phyloP scores from a whole-genome alignment of 2,888 invertebrate species.

The Thelaira solivaga region DNA sequence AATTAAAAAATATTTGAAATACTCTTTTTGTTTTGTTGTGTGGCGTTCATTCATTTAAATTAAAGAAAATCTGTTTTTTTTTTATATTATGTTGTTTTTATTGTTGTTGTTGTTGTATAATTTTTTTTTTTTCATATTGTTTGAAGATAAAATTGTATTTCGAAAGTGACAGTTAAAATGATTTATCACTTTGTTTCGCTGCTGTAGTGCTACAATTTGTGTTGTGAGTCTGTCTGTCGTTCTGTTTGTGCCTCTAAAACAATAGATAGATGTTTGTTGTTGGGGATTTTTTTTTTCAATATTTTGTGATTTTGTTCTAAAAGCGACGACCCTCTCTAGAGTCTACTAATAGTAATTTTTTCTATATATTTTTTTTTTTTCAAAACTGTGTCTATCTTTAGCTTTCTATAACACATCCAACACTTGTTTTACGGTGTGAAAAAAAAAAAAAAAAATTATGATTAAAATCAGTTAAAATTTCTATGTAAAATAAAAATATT shows the following conservation, averaged over 20 bases:
- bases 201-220: slow-evolving; percentile 65
- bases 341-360: slow-evolving; percentile 24
- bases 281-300: slow-evolving; percentile 5
- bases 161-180: slow-evolving; percentile 77
- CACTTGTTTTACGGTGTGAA: slow-evolving; percentile 1
- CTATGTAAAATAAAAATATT: not conserved
- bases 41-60: slow-evolving; percentile 20
- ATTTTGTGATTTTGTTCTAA: slow-evolving; percentile 34
- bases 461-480: too few species aligned
- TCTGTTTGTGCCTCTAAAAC: slow-evolving; percentile 38
- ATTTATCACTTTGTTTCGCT: slow-evolving; percentile 74
- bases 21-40: slow-evolving; percentile 15
- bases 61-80: slow-evolving; percentile 29
- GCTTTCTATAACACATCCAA: not conserved
- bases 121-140: slow-evolving; percentile 44
- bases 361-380: not conserved
- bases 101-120: slow-evolving; percentile 38
- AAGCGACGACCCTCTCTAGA: slow-evolving; percentile 48
- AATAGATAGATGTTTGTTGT: slow-evolving; percentile 40
- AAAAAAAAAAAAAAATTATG: too few species aligned
- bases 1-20: slow-evolving; percentile 15
- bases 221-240: slow-evolving; percentile 18
- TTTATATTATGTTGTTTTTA: slow-evolving; percentile 10
- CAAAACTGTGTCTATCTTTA: slow-evolving; percentile 10
- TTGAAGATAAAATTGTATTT: slow-evolving; percentile 77